Percentiles rank a stretch among this genome's conserved stretches.
Evolutionary conservation across 2,113 vertebrate genomes (phyloP).

Genomic region (rabbit (Oryctolagus cuniculus)): mOryCun1.1 NC_091450.1:45302001-45302500

Average conservation of each 20-base stretch:
- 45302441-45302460: neutral
- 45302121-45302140: neutral
- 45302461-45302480: neutral
- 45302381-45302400: slow-evolving; percentile 1
- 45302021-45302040: too few species aligned
- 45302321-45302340: neutral
- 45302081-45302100: neutral
- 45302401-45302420: neutral
- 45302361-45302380: neutral
- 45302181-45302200: neutral
- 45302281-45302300: too few species aligned
- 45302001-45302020: too few species aligned
- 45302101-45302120: neutral
- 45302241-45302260: neutral
- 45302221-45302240: neutral
- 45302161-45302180: neutral
- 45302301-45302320: neutral
- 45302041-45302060: neutral
- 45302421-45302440: neutral
- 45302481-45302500: neutral
- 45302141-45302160: too few species aligned
- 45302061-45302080: too few species aligned
- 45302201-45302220: neutral
- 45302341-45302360: neutral
- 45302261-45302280: neutral